These are phyloP conservation scores for Macquaria australasica DNA, from an alignment of 2,113 vertebrate genomes.

Conservation along the genomic window DNA sequence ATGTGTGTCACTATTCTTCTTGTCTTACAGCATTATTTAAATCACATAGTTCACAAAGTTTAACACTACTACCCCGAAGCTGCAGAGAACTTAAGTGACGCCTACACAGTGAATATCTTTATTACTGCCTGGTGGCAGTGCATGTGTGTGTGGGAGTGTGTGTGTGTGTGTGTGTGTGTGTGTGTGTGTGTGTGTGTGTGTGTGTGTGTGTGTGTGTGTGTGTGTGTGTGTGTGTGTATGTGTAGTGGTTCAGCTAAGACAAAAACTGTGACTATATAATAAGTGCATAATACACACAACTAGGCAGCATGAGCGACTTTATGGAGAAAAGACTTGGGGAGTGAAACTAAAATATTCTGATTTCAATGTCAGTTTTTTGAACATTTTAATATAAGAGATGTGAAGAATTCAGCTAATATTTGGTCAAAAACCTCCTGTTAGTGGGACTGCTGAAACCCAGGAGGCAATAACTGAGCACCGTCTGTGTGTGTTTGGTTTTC, in stretches of 20 bases:
- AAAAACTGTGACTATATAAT: neutral
- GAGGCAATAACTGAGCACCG: neutral
- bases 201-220: too few species aligned
- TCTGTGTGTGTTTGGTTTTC: neutral
- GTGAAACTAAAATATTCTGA: neutral
- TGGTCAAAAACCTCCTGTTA: neutral
- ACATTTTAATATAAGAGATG: neutral
- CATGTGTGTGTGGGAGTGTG: too few species aligned
- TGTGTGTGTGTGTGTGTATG: neutral
- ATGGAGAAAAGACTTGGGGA: neutral
- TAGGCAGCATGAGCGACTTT: neutral
- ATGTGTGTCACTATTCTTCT: slow-evolving; percentile 20
- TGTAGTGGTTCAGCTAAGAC: slow-evolving; percentile 22
- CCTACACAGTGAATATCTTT: neutral
- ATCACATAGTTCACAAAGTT: slow-evolving; percentile 9
- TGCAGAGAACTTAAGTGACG: neutral
- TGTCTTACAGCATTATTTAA: slow-evolving; percentile 31
- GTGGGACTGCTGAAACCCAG: neutral
- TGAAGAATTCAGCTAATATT: neutral
- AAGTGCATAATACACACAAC: neutral
- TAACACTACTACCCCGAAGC: neutral
- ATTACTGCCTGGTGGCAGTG: too few species aligned
- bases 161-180: neutral
- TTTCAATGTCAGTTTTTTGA: neutral
- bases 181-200: neutral